Conservation (phyloP, 2,888 invertebrate genomes). For the Cremastinae sp. region DNA sequence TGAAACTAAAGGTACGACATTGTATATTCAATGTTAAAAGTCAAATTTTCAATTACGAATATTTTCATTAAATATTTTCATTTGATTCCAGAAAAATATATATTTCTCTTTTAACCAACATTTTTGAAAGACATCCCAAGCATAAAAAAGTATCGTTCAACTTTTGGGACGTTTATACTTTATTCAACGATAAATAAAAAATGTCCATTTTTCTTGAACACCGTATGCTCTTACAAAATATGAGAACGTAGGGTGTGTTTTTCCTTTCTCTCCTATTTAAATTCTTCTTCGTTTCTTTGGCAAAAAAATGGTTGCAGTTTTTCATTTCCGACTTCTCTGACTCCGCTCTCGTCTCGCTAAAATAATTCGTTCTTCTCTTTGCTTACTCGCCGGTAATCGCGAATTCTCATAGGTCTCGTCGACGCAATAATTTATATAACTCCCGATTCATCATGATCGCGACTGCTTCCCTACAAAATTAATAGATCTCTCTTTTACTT, state of each 20-base stretch:
- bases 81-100: no score
- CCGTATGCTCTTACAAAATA: neutral
- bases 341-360: neutral
- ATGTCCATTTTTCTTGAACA: constrained; percentile 4
- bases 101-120: no score
- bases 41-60: no score
- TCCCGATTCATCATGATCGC: constrained; percentile 53
- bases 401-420: constrained; percentile 24
- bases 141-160: no score
- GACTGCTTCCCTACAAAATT: constrained; percentile 52
- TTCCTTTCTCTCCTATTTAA: neutral
- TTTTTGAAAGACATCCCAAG: no score
- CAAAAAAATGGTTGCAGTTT: constrained; percentile 43
- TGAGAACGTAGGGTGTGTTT: no score
- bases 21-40: no score
- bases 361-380: constrained; percentile 8
- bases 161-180: no score
- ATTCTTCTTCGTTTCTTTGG: constrained; percentile 15
- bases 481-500: constrained; percentile 46
- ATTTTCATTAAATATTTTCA: no score
- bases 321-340: constrained; percentile 16
- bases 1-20: no score
- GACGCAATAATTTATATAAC: constrained; percentile 53
- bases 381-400: constrained; percentile 24
- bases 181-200: no score